phyloP scores from a whole-genome alignment of 2,888 invertebrate species.

The Oscheius sp. region DNA sequence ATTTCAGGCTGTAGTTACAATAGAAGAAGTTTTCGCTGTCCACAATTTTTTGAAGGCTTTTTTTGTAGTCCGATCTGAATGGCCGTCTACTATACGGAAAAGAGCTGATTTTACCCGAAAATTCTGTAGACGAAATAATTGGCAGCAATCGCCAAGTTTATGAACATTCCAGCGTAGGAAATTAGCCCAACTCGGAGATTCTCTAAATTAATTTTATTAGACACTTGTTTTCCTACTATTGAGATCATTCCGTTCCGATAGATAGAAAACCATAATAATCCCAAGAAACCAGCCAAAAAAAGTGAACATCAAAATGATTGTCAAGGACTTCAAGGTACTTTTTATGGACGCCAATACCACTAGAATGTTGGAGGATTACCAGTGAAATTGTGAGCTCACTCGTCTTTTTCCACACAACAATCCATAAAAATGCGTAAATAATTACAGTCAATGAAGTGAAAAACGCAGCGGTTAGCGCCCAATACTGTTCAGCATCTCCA shows the following conservation, averaged over 20 bases:
- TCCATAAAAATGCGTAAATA: slow-evolving; percentile 15
- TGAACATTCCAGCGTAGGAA: slow-evolving; percentile 21
- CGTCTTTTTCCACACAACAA: slow-evolving; percentile 18
- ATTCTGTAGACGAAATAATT: slow-evolving; percentile 23
- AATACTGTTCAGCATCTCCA: slow-evolving; percentile 8
- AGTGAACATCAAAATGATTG: slow-evolving; percentile 3
- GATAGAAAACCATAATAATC: background rate
- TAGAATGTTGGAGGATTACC: background rate
- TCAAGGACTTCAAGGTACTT: slow-evolving; percentile 15
- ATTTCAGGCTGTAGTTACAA: no score
- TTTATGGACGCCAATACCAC: slow-evolving; percentile 2
- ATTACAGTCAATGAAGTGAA: background rate
- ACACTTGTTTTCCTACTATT: background rate
- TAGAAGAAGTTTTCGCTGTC: no score
- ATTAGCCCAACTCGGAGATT: slow-evolving; percentile 8
- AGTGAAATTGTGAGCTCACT: background rate
- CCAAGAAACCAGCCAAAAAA: slow-evolving; percentile 30
- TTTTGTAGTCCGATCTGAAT: slow-evolving; percentile 2
- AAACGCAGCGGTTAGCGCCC: background rate
- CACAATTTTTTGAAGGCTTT: no score
- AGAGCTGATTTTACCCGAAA: no score
- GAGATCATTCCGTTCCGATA: background rate
- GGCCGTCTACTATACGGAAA: background rate
- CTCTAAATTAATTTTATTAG: background rate
- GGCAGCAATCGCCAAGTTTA: slow-evolving; percentile 12